A percentile compares a stretch with the other conserved stretches of the same genome.
phyloP scores from a whole-genome alignment of 2,113 vertebrate genomes.

The Ammospiza caudacuta region DNA sequence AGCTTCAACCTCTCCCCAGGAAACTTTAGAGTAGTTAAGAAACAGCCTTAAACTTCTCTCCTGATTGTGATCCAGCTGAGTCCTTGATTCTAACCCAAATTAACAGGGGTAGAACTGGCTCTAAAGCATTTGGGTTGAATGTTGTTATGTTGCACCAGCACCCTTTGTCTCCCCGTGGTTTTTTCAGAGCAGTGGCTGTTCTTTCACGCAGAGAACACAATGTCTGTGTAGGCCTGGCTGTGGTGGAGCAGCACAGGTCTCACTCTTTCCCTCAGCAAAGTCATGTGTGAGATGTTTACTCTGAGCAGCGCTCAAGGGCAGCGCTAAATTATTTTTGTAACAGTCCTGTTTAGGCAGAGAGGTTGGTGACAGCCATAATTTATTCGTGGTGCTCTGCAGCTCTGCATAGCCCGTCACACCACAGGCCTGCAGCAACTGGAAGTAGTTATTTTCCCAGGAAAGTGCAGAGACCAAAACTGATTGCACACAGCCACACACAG shows the following conservation, averaged over 20 bases:
- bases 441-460: conserved; percentile 51
- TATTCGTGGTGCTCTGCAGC: conserved; percentile 52
- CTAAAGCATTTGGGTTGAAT: background rate
- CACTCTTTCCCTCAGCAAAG: background rate
- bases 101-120: background rate
- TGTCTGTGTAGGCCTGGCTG: background rate
- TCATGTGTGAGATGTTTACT: conserved; percentile 20
- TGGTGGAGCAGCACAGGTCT: background rate
- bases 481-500: background rate
- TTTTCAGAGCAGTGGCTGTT: background rate
- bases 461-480: conserved; percentile 8
- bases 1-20: background rate
- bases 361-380: conserved; percentile 56
- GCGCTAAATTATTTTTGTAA: conserved; percentile 58
- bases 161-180: background rate
- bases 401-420: conserved; percentile 7
- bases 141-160: background rate
- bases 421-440: conserved; percentile 1
- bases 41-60: background rate
- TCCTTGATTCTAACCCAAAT: background rate
- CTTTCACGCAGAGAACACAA: background rate
- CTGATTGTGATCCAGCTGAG: background rate
- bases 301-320: conserved; percentile 28
- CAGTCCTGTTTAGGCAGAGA: conserved; percentile 3
- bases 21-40: background rate